Base-by-base conservation (phyloP, 2,797 vertebrate species). In the Helarctos malayanus region DNA sequence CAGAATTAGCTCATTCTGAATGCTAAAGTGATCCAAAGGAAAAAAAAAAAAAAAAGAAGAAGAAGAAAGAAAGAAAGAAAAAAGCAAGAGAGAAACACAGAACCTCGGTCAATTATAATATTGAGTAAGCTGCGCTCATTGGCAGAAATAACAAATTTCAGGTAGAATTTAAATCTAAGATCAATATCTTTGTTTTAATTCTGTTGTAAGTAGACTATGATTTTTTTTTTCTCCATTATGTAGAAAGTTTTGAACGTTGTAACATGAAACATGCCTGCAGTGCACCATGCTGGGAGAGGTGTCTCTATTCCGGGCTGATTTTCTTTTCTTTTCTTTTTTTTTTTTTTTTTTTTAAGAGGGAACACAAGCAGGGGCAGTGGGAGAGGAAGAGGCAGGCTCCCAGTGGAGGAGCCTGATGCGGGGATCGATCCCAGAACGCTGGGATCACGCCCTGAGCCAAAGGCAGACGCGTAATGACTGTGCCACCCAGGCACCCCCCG, bases 1-100 rank as follows among this genome's bases (percentile, higher is more conserved):
- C 86, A 97, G 96, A 98, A 97, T 98, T 98, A 98, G 95, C 88
- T 98, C 96, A 94, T 94, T 86, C 52, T 91, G 93, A 98, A 97
- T 91, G 95, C 91, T 85, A 97, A 98, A 97, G 27, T 56, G 68
- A 84, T 54, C 18, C 2, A 27, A n/a, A 41, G 16, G 29, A 13
- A 41, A 29, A 32, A 13, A 94, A 82, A 95, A 61, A 73, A 97
- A 13, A 94, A 82, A 95, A 61, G 69, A 97, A n/a, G 15, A 41
- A 16, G 25, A 8, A 38, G 19, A 32, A 82, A 94, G 14, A 16
- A 65, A 10, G 92, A 76, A 94, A 68, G 78, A 97, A 97, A 92
- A 69, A 86, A 96, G 93, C 84, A 97, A 94, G 61, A 97, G 57
- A 98, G 93, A 69, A 92, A 97, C 87, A 97, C 88, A 97, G 97